These are phyloP conservation scores for Agrilus biguttatus DNA, from an alignment of 2,888 invertebrate genomes.

Conservation along the genomic window DNA sequence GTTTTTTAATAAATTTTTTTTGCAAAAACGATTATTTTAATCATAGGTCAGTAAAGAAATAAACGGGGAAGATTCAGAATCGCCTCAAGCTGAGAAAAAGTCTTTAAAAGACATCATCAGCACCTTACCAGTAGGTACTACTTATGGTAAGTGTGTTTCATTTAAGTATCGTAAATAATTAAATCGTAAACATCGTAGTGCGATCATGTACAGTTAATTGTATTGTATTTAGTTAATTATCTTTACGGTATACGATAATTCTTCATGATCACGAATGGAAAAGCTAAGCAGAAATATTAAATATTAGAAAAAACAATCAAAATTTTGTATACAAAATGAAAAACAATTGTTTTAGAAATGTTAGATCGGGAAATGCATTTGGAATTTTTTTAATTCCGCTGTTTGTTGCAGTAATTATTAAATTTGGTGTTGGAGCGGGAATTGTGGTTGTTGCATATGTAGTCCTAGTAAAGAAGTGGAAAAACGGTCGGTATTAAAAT, in stretches of 20 bases:
- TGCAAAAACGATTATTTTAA: background rate
- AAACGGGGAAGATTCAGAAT: background rate
- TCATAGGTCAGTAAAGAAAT: background rate
- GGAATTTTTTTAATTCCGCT: conserved; percentile 14
- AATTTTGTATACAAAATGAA: background rate
- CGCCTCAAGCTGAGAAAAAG: background rate
- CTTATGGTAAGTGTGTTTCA: background rate
- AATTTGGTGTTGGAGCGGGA: conserved; percentile 72
- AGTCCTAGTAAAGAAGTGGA: conserved; percentile 66
- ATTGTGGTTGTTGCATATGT: conserved; percentile 74
- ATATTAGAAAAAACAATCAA: no score
- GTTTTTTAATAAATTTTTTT: background rate
- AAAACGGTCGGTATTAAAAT: conserved; percentile 49
- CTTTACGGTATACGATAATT: no score
- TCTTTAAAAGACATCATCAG: no score
- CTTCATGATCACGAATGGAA: no score
- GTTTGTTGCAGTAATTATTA: conserved; percentile 73
- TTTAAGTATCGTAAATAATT: background rate
- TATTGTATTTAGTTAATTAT: no score
- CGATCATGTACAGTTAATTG: no score
- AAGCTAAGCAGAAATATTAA: no score
- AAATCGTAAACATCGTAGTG: no score
- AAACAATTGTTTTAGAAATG: background rate
- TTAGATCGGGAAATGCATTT: conserved; percentile 32
- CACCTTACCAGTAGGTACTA: background rate